Evolutionary conservation across 2,797 vertebrate species (phyloP).

Genomic region (Gymnopithys bicolor): DNA sequence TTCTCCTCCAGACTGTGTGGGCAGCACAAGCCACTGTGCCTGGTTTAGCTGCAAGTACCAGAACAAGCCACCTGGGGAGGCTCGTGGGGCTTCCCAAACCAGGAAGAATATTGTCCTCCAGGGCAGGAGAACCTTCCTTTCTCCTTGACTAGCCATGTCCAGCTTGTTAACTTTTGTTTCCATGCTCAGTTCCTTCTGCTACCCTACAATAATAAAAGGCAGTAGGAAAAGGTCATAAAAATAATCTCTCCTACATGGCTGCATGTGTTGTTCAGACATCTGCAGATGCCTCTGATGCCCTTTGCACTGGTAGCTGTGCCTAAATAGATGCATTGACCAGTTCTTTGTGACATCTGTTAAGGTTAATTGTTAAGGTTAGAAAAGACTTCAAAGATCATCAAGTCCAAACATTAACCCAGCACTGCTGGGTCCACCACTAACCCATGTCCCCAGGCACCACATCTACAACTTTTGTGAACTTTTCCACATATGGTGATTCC

Average conservation of each 20-base stretch:
- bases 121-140: background rate
- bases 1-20: background rate
- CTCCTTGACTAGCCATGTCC: background rate
- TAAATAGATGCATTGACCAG: background rate
- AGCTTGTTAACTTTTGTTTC: background rate
- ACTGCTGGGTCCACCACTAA: background rate
- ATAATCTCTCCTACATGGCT: background rate
- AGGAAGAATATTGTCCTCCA: background rate
- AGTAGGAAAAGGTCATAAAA: background rate
- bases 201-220: background rate
- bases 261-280: fast-evolving
- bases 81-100: background rate
- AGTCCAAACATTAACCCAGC: background rate
- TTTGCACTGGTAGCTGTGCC: background rate
- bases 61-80: conserved; percentile 17
- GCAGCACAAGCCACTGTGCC: background rate
- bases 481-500: background rate
- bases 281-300: background rate
- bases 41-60: conserved; percentile 4
- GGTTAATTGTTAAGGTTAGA: background rate
- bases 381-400: background rate
- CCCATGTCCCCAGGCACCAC: background rate
- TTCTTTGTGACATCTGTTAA: background rate
- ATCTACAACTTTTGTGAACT: fast-evolving
- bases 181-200: background rate